These are phyloP conservation scores for Hippotragus niger DNA, from an alignment of 2,113 vertebrate species.

Conservation along the genomic window DNA sequence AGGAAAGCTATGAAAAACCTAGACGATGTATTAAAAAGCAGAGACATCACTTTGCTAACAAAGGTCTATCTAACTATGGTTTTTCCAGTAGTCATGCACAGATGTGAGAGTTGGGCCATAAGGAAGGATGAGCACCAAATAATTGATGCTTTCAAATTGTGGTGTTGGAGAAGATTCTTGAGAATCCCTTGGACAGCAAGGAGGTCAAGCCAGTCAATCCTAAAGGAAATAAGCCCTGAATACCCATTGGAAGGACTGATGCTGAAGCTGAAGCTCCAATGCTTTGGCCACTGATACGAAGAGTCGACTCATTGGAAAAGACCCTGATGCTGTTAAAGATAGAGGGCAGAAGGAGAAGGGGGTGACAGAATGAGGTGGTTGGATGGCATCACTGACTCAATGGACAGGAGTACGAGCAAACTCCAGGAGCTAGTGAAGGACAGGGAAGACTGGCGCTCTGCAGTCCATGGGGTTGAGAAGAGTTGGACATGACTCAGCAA, in stretches of 20 bases:
- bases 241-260: not conserved
- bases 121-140: not conserved
- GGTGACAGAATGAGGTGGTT: not conserved
- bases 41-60: not conserved
- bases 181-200: not conserved
- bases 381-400: not conserved
- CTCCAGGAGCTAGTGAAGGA: not conserved
- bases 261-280: not conserved
- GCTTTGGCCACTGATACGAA: not conserved
- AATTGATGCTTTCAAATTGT: not conserved
- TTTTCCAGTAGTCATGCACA: not conserved
- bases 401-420: not conserved
- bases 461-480: not conserved
- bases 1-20: not conserved
- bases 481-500: not conserved
- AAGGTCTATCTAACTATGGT: not conserved
- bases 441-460: not conserved
- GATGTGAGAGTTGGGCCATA: not conserved
- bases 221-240: not conserved
- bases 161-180: not conserved
- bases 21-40: not conserved
- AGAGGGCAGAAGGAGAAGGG: not conserved
- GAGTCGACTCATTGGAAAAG: not conserved
- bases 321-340: not conserved
- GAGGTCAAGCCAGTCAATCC: not conserved